These are phyloP conservation scores for Scolopax bukidnonensis DNA, from an alignment of 2,797 vertebrate genomes.

Conservation along the genomic window DNA sequence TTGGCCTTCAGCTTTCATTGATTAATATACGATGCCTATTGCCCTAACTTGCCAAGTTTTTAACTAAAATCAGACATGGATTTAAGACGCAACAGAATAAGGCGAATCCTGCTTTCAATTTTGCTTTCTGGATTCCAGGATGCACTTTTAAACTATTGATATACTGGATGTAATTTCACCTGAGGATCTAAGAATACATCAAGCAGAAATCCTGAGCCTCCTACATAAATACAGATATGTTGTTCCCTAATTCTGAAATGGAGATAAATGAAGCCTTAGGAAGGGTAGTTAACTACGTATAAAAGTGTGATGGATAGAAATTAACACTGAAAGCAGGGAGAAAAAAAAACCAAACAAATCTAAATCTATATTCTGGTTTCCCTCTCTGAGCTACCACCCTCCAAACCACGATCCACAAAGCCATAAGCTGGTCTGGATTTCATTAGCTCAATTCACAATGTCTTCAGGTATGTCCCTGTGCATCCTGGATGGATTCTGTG, in stretches of 20 bases:
- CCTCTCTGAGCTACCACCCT: not conserved
- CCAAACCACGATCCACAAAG: not conserved
- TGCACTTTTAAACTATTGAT: not conserved
- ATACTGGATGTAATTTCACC: constrained; percentile 44
- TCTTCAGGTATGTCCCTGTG: not conserved
- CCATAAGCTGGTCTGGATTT: not conserved
- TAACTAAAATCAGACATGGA: constrained; percentile 57
- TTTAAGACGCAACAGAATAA: constrained; percentile 37
- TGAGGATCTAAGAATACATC: constrained; percentile 10
- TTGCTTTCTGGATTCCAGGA: constrained; percentile 33
- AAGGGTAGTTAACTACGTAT: not conserved
- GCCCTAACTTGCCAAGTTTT: not conserved
- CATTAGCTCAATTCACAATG: not conserved
- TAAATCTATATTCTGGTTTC: not conserved
- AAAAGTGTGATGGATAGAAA: not conserved
- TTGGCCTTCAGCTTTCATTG: constrained; percentile 22
- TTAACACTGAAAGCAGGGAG: not conserved
- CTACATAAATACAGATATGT: not conserved
- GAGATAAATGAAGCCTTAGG: not conserved
- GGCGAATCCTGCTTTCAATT: constrained; percentile 61
- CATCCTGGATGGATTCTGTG: not conserved
- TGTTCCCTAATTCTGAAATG: not conserved
- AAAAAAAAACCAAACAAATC: not conserved
- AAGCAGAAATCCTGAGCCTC: not conserved
- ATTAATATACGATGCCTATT: not conserved